Conservation (phyloP, 2,113 vertebrate species). For the Circaetus cinerascens region DNA sequence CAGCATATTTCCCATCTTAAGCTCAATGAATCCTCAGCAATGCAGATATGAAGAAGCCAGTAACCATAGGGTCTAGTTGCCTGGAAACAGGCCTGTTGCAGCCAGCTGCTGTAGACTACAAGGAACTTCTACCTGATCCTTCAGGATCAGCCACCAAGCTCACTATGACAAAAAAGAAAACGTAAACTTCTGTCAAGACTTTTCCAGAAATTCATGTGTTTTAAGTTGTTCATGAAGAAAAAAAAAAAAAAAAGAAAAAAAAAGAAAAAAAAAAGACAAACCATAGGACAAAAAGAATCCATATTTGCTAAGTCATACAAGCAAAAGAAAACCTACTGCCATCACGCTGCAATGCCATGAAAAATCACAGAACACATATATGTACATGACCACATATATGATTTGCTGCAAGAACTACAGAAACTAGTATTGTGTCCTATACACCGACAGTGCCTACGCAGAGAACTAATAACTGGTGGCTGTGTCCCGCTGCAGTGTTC, state of each 20-base stretch:
- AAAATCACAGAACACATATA: not conserved
- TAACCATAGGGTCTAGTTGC: constrained; percentile 62
- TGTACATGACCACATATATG: not conserved
- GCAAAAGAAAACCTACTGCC: not conserved
- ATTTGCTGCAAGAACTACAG: not conserved
- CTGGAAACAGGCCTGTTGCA: constrained; percentile 65
- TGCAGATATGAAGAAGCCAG: constrained; percentile 44
- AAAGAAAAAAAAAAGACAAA: not conserved
- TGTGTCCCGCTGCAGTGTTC: constrained; percentile 55
- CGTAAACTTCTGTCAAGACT: constrained; percentile 21
- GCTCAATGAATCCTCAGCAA: constrained; percentile 37
- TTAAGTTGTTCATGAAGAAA: not conserved
- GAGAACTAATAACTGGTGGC: constrained; percentile 52
- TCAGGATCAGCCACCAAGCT: constrained; percentile 61
- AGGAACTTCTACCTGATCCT: constrained; percentile 65
- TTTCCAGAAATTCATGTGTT: not conserved
- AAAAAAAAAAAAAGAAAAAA: not conserved
- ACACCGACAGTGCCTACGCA: not conserved
- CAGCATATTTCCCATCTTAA: not conserved
- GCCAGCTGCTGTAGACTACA: constrained; percentile 12
- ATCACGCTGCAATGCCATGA: not conserved
- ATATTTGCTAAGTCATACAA: not conserved
- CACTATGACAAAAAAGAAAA: constrained; percentile 57
- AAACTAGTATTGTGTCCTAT: constrained; percentile 18
- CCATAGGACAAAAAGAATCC: not conserved